phyloP scores from a whole-genome alignment of 2,797 vertebrate species.

The Moxostoma hubbsi region DNA sequence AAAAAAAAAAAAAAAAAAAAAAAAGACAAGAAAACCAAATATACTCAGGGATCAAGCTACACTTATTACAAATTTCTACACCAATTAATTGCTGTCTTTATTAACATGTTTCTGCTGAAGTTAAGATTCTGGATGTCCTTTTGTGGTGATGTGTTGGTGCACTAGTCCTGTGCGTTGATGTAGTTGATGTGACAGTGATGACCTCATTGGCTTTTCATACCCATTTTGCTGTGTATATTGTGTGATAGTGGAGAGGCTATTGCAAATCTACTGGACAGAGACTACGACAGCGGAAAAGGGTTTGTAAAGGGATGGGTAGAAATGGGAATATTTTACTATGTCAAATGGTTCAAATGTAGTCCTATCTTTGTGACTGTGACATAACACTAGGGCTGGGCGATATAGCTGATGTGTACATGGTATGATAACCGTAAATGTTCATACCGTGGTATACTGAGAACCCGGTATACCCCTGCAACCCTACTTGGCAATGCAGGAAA shows the following conservation, averaged over 20 bases:
- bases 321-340: background rate
- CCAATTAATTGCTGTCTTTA: slow-evolving; percentile 40
- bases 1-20: slow-evolving; percentile 67
- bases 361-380: no score
- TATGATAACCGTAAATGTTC: no score
- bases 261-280: slow-evolving; percentile 32
- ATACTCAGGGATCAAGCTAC: slow-evolving; percentile 28
- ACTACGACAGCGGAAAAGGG: slow-evolving; percentile 60
- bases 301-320: slow-evolving; percentile 54
- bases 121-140: slow-evolving; percentile 78
- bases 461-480: no score
- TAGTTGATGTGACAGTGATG: slow-evolving; percentile 82
- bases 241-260: slow-evolving; percentile 58
- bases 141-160: slow-evolving; percentile 81
- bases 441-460: no score
- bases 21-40: slow-evolving; percentile 34
- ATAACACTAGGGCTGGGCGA: no score
- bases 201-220: slow-evolving; percentile 75
- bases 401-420: no score
- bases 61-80: slow-evolving; percentile 10
- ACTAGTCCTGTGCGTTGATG: slow-evolving; percentile 83
- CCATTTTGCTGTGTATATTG: slow-evolving; percentile 72
- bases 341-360: background rate
- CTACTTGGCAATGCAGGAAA: no score
- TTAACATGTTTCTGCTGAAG: slow-evolving; percentile 64